These are phyloP conservation scores for Ptilodon capucinus DNA, from an alignment of 2,888 invertebrate species.

Conservation along the genomic window DNA sequence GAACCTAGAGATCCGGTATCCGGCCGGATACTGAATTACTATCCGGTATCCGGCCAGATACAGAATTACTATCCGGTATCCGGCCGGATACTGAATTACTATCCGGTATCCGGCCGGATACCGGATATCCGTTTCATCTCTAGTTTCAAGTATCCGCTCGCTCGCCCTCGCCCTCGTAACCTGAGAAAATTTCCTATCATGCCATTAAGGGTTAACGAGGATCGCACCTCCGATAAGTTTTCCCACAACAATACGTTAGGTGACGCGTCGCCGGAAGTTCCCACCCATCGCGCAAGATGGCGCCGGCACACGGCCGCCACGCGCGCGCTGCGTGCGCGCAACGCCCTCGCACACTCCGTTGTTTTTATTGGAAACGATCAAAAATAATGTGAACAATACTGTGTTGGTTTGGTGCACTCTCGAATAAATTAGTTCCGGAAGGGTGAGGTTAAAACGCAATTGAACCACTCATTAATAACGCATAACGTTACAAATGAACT, in stretches of 20 bases:
- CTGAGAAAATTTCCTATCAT: constrained; percentile 21
- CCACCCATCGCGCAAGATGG: constrained; percentile 74
- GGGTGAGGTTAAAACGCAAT: constrained; percentile 74
- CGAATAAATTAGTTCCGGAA: constrained; percentile 72
- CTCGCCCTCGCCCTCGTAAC: no score
- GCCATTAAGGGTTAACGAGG: constrained; percentile 31
- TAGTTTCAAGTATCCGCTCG: no score
- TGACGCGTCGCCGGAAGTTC: constrained; percentile 72
- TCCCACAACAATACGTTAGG: constrained; percentile 58
- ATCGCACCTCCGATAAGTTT: constrained; percentile 53
- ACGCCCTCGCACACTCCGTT: constrained; percentile 60
- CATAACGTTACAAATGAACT: constrained; percentile 33
- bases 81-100: no score
- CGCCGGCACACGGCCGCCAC: constrained; percentile 59
- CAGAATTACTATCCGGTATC: no score
- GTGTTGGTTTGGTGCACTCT: constrained; percentile 67
- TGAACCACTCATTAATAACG: constrained; percentile 74
- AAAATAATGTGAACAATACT: constrained; percentile 72
- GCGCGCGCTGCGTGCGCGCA: constrained; percentile 49
- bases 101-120: no score
- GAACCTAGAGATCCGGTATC: no score
- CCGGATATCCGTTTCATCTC: no score
- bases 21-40: no score
- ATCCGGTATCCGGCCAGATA: no score
- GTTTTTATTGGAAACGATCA: constrained; percentile 77